Evolutionary conservation across 2,888 invertebrate species (phyloP).

Genomic region (Alloscopus bannaensis): DNA sequence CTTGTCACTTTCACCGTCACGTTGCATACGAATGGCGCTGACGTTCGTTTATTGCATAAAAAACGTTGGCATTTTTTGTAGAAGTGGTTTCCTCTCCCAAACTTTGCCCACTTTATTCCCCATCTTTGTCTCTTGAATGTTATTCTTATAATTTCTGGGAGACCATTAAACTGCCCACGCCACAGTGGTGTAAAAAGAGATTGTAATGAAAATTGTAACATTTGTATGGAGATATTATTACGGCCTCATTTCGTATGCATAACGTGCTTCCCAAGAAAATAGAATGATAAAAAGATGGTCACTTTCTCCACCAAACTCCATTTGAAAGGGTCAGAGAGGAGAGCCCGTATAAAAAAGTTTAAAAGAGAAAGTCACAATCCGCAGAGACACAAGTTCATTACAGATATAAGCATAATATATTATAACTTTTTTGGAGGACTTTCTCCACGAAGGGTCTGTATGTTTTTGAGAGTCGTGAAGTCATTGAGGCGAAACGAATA

Average conservation of each 20-base stretch:
- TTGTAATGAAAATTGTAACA: no score
- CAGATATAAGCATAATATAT: background rate
- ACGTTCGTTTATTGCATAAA: no score
- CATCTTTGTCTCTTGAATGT: no score
- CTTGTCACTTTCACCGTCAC: no score
- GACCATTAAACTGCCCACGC: no score
- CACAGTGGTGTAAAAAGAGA: no score
- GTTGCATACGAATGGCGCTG: background rate
- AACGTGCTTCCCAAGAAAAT: background rate
- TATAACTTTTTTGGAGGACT: background rate
- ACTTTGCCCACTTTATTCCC: no score
- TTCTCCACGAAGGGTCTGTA: background rate
- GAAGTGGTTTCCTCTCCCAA: no score
- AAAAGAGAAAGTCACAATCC: background rate
- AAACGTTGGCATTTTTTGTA: no score
- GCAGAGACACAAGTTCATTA: background rate
- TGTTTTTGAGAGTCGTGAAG: background rate
- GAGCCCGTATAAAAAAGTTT: background rate
- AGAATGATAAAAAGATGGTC: background rate
- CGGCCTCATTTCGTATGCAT: conserved; percentile 7
- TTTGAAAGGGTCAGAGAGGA: no score
- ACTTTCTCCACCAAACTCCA: no score
- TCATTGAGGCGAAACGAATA: background rate
- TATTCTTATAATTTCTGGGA: no score
- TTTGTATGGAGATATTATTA: background rate